Conservation (phyloP, 1,140 invertebrate species). For the honey bee (Apis mellifera) region Amel_HAv3.1 CM009934.2:8368501-8369000, state of each 20-base stretch:
- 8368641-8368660: neutral
- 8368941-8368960: slow-evolving; percentile 81
- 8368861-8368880: slow-evolving; percentile 36
- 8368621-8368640: neutral
- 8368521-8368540: too few species aligned
- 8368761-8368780: neutral
- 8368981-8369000: slow-evolving; percentile 77
- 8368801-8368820: neutral
- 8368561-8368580: too few species aligned
- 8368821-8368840: neutral
- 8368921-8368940: slow-evolving; percentile 82
- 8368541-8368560: too few species aligned
- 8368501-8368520: too few species aligned
- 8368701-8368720: too few species aligned
- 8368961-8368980: slow-evolving; percentile 80
- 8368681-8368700: too few species aligned
- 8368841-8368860: slow-evolving; percentile 26
- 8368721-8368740: too few species aligned
- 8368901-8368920: slow-evolving; percentile 78
- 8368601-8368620: neutral
- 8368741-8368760: neutral
- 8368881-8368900: slow-evolving; percentile 54
- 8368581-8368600: too few species aligned
- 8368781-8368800: neutral
- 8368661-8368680: too few species aligned